These are phyloP conservation scores for Periophthalmus magnuspinnatus DNA, from an alignment of 2,797 vertebrate genomes.

Conservation along the genomic window DNA sequence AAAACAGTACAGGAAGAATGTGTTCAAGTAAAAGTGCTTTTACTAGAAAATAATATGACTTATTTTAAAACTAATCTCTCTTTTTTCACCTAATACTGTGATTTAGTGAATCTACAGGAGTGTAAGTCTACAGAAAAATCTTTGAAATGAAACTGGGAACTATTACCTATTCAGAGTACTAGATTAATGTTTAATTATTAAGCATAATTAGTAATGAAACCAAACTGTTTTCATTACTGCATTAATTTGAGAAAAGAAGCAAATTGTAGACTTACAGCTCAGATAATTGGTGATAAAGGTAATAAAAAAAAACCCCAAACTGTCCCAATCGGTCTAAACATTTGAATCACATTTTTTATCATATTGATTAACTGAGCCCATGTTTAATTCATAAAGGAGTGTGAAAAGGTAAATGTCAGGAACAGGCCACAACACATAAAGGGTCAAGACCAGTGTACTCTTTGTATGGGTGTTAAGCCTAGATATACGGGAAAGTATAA, in stretches of 20 bases:
- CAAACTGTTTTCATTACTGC: no score
- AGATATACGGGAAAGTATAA: background rate
- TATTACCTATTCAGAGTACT: no score
- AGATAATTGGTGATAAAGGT: no score
- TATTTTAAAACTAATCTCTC: no score
- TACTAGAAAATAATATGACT: background rate
- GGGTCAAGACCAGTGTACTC: background rate
- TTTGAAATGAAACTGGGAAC: no score
- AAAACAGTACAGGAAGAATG: background rate
- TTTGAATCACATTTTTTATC: conserved; percentile 38
- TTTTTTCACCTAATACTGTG: no score
- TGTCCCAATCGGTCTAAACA: conserved; percentile 23
- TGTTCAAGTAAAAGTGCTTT: background rate
- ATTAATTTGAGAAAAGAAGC: no score
- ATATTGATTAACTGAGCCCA: conserved; percentile 46
- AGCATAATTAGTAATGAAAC: no score
- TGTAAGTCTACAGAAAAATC: no score
- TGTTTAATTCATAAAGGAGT: conserved; percentile 67
- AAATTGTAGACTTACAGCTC: no score
- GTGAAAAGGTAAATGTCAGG: conserved; percentile 59
- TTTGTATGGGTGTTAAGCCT: background rate
- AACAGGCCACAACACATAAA: conserved; percentile 50
- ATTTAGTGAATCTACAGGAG: no score
- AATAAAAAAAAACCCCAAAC: background rate
- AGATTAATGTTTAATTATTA: no score